phyloP scores from a whole-genome alignment of 2,888 invertebrate genomes.

The Meta bourneti region DNA sequence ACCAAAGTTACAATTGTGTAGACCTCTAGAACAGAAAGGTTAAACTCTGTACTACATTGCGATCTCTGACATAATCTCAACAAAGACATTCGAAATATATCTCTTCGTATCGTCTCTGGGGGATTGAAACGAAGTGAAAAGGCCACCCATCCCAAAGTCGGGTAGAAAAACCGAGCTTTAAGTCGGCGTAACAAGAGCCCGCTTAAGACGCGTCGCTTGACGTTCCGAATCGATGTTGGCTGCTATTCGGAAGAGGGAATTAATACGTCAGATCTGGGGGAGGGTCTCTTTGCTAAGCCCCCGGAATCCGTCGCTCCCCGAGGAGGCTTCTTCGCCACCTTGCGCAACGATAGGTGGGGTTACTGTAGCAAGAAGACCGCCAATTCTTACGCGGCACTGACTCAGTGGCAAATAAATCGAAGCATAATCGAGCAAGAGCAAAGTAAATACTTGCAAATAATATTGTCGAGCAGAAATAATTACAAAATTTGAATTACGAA shows the following conservation, averaged over 20 bases:
- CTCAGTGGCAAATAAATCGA: background rate
- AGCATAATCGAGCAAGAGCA: background rate
- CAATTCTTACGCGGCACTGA: conserved; percentile 43
- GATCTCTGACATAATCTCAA: no score
- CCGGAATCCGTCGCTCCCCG: background rate
- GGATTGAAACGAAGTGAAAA: conserved; percentile 10
- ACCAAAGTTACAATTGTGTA: no score
- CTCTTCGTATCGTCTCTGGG: background rate
- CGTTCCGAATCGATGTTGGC: conserved; percentile 58
- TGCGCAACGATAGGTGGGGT: conserved; percentile 30
- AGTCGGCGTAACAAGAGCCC: background rate
- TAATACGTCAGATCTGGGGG: conserved; percentile 68
- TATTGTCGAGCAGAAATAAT: background rate
- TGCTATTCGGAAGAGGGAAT: conserved; percentile 61
- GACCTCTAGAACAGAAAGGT: no score
- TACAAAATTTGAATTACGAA: background rate
- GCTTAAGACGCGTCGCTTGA: conserved; percentile 23
- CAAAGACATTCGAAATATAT: background rate
- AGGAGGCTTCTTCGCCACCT: conserved; percentile 26
- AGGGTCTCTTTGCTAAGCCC: conserved; percentile 51
- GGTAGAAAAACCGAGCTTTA: background rate
- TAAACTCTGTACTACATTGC: no score
- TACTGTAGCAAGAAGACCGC: conserved; percentile 33
- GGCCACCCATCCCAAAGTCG: background rate
- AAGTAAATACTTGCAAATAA: background rate